Percentiles rank a stretch among this genome's conserved stretches.
phyloP scores from a whole-genome alignment of 1,140 invertebrate genomes.

The Drosophila tani region DNA sequence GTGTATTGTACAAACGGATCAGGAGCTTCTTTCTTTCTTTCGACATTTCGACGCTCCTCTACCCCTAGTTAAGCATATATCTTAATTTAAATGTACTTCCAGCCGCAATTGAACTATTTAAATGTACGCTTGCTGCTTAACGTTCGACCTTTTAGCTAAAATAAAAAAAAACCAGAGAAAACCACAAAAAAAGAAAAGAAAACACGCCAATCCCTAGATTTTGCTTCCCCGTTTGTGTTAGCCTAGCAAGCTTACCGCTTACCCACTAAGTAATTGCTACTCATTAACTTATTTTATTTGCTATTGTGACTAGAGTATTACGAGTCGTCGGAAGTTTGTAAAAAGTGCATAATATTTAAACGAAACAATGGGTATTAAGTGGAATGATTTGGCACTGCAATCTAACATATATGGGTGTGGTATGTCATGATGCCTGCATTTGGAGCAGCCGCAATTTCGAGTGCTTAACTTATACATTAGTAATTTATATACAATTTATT shows the following conservation, averaged over 20 bases:
- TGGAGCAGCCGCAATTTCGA: conserved; percentile 70
- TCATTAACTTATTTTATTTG: conserved; percentile 80
- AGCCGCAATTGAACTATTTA: conserved; percentile 70
- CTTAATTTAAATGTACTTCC: conserved; percentile 68
- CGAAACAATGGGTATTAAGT: conserved; percentile 55
- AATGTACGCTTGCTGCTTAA: conserved; percentile 66
- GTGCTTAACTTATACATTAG: conserved; percentile 80
- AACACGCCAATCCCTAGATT: conserved; percentile 41
- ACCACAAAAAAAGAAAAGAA: background rate
- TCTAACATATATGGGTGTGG: conserved; percentile 4
- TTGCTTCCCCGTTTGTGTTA: conserved; percentile 43
- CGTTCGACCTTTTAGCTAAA: conserved; percentile 40
- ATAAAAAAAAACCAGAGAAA: conserved; percentile 9
- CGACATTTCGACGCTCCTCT: conserved; percentile 38
- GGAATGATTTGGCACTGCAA: conserved; percentile 38
- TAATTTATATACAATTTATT: conserved; percentile 76
- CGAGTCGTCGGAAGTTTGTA: conserved; percentile 52
- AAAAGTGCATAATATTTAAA: conserved; percentile 68
- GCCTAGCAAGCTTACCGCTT: conserved; percentile 63
- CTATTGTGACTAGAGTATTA: conserved; percentile 67
- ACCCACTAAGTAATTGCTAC: conserved; percentile 52
- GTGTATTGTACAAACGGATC: conserved; percentile 63
- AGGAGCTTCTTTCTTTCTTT: conserved; percentile 22
- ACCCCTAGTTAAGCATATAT: conserved; percentile 36
- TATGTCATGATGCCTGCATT: conserved; percentile 47